These are phyloP conservation scores for Chromis chromis DNA, from an alignment of 2,797 vertebrate species.

Conservation along the genomic window DNA sequence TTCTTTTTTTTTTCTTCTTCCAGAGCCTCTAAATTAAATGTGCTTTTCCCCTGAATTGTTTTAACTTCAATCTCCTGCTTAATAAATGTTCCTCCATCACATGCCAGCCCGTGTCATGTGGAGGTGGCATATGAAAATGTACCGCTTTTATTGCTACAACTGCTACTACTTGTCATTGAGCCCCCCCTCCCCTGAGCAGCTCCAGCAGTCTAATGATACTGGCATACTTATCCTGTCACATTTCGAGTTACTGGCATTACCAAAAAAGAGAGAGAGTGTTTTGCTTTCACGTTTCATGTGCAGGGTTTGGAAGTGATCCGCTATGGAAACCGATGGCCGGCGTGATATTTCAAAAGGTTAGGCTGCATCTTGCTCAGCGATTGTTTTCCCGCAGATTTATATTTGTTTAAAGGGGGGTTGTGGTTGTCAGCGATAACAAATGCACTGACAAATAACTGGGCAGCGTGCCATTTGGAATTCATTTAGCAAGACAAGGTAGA, in stretches of 20 bases:
- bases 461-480: slow-evolving; percentile 85
- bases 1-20: not conserved
- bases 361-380: slow-evolving; percentile 75
- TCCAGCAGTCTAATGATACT: slow-evolving; percentile 36
- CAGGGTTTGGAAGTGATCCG: slow-evolving; percentile 53
- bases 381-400: slow-evolving; percentile 84
- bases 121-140: slow-evolving; percentile 25
- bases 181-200: slow-evolving; percentile 9
- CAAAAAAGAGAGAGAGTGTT: slow-evolving; percentile 26
- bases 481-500: slow-evolving; percentile 76
- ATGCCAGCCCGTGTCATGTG: slow-evolving; percentile 14
- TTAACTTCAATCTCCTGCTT: slow-evolving; percentile 23
- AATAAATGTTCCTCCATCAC: slow-evolving; percentile 27
- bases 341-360: slow-evolving; percentile 89
- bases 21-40: slow-evolving; percentile 28
- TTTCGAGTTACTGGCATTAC: slow-evolving; percentile 52
- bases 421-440: slow-evolving; percentile 85
- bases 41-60: slow-evolving; percentile 12
- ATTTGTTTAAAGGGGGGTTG: slow-evolving; percentile 84
- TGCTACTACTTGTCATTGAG: slow-evolving; percentile 33
- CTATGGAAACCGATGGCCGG: slow-evolving; percentile 74
- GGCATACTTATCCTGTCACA: slow-evolving; percentile 57
- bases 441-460: slow-evolving; percentile 83
- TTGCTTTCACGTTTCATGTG: slow-evolving; percentile 68
- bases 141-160: slow-evolving; percentile 36